Base-by-base conservation (phyloP, 64 coral and sea anemone genomes). In the Cladopsammia gracilis region DNA sequence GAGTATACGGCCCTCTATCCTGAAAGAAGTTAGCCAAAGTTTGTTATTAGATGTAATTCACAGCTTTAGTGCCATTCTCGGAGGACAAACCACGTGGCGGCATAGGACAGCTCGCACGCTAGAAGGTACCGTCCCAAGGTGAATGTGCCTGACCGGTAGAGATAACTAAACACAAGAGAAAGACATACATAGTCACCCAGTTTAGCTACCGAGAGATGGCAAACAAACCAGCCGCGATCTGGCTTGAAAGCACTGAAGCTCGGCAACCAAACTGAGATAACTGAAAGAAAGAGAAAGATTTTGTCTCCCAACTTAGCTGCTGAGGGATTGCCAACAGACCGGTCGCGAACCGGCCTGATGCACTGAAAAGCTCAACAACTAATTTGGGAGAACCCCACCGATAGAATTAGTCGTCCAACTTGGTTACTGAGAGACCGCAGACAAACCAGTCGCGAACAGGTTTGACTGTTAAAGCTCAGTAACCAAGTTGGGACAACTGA, bases 381-480 rank as follows among this genome's bases (percentile, higher is more conserved):
- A 66, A 5, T 14, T 18, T 79, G 61, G 49, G 62, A 50, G 18
- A 43, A 75, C 72, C 18, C 1, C 72, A 50, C 72, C 72, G 12
- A 75, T 75, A 75, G 45, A 75, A 75, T 51, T 9, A 50, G 14
- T 45, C 18, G 46, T 13, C 72, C 72, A 75, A 75, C 72, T 75
- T 23, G 72, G 45, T 49, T 50, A 75, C 72, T 75, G 72, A 75
- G 72, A 75, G 72, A 75, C 47, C 16, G 18, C 72, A 50, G 20
- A 43, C 46, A 75, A 69, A 75, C 72, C 46, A 48, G 72, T 75
- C 72, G 72, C 72, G 72, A 75, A 75, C 72, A 75, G 72, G 72
- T 20, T 49, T 49, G 72, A 49, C 13, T 75, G 72, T 14, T 13
- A 22, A 64, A 75, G 72, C 72, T 75, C 72, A 75, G 19, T 43